Conservation (phyloP, 2,797 vertebrate genomes). For the Leptoclinus maculatus region DNA sequence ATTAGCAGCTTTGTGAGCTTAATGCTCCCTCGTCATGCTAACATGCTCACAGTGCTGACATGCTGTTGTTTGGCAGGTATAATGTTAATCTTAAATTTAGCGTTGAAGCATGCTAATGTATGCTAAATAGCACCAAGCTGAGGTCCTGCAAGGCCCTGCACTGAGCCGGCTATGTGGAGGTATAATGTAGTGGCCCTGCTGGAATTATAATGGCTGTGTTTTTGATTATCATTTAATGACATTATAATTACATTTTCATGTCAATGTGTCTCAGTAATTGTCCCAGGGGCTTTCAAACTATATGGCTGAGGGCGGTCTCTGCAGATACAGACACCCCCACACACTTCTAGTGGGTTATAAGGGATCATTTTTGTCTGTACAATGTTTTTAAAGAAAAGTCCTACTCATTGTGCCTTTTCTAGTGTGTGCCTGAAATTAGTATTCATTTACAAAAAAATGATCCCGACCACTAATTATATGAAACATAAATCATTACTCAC, state of each 20-base stretch:
- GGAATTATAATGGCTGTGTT: slow-evolving; percentile 61
- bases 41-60: background rate
- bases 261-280: slow-evolving; percentile 71
- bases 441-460: slow-evolving; percentile 2
- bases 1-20: background rate
- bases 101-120: background rate
- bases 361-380: background rate
- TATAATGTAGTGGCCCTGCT: slow-evolving; percentile 47
- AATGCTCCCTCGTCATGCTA: background rate
- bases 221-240: slow-evolving; percentile 80
- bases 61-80: background rate
- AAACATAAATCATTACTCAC: background rate
- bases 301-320: slow-evolving; percentile 23
- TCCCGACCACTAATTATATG: background rate
- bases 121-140: background rate
- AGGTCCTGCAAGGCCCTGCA: slow-evolving; percentile 11
- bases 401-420: background rate
- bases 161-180: slow-evolving; percentile 49
- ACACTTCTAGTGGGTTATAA: background rate
- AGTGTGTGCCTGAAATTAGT: background rate
- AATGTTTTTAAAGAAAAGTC: background rate
- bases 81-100: background rate
- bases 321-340: background rate
- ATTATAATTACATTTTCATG: slow-evolving; percentile 79
- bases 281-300: slow-evolving; percentile 61